A percentile compares a stretch with the other conserved stretches of the same genome.
phyloP scores from a whole-genome alignment of 2,888 invertebrate species.

The Ditula angustiorana region DNA sequence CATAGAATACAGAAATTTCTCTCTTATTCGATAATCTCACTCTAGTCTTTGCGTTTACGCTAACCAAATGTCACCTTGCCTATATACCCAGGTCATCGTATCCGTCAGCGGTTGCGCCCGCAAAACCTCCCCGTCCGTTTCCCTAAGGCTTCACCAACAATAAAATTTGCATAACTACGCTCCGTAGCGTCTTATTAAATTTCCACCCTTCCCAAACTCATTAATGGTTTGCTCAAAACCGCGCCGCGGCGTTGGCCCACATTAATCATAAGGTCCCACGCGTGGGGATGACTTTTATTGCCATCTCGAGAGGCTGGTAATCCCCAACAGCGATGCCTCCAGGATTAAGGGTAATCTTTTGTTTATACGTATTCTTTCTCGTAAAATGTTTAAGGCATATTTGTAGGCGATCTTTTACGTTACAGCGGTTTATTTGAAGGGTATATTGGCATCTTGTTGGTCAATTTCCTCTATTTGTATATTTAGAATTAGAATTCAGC shows the following conservation, averaged over 20 bases:
- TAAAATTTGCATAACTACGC: conserved; percentile 85
- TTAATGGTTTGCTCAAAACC: conserved; percentile 84
- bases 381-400: conserved; percentile 42
- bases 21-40: no score
- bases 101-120: conserved; percentile 21
- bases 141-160: conserved; percentile 74
- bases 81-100: no score
- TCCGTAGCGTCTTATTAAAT: conserved; percentile 83
- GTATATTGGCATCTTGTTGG: background rate
- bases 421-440: background rate
- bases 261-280: conserved; percentile 75
- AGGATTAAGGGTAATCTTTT: conserved; percentile 71
- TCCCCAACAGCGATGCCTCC: conserved; percentile 51
- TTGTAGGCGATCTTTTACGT: conserved; percentile 19
- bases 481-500: no score
- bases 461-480: background rate
- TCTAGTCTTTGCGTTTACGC: no score
- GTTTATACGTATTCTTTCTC: conserved; percentile 65
- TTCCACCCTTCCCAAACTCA: conserved; percentile 82
- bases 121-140: conserved; percentile 56
- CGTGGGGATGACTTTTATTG: conserved; percentile 73
- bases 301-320: conserved; percentile 71
- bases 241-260: conserved; percentile 74
- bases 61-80: background rate
- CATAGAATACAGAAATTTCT: no score